Percentiles rank a stretch among this genome's conserved stretches.
These are phyloP conservation scores for Cynaeus angustus DNA, from an alignment of 2,888 invertebrate genomes.

Conservation along the genomic window DNA sequence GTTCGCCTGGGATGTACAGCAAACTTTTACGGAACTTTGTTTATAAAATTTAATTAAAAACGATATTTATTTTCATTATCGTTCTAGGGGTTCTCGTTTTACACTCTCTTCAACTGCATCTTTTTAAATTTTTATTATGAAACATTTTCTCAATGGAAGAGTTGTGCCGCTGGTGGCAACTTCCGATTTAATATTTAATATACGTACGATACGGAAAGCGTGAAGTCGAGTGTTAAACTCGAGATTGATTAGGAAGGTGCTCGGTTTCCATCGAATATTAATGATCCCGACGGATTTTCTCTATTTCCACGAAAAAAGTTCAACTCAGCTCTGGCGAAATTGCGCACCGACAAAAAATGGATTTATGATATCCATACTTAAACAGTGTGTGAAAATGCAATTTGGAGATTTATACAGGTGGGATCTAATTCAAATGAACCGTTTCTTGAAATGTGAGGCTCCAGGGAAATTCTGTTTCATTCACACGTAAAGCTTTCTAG, in stretches of 20 bases:
- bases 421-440: slow-evolving; percentile 30
- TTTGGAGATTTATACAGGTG: slow-evolving; percentile 29
- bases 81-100: slow-evolving; percentile 10
- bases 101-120: too few species aligned
- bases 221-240: slow-evolving; percentile 49
- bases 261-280: slow-evolving; percentile 43
- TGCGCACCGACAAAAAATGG: slow-evolving; percentile 26
- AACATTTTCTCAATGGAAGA: slow-evolving; percentile 4
- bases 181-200: slow-evolving; percentile 47
- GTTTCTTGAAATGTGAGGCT: slow-evolving; percentile 2
- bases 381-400: slow-evolving; percentile 30
- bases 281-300: slow-evolving; percentile 45
- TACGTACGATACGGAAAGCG: slow-evolving; percentile 28
- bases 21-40: slow-evolving; percentile 22
- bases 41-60: slow-evolving; percentile 41
- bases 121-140: slow-evolving; percentile 5
- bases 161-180: slow-evolving; percentile 5
- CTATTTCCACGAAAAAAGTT: slow-evolving; percentile 24
- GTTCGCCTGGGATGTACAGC: neutral
- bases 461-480: slow-evolving; percentile 28
- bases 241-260: slow-evolving; percentile 50
- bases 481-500: neutral
- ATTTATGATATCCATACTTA: slow-evolving; percentile 42
- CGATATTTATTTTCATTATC: slow-evolving; percentile 32
- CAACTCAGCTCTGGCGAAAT: slow-evolving; percentile 18